phyloP scores from a whole-genome alignment of 2,113 vertebrate genomes.

The Pomatorhinus ruficollis region DNA sequence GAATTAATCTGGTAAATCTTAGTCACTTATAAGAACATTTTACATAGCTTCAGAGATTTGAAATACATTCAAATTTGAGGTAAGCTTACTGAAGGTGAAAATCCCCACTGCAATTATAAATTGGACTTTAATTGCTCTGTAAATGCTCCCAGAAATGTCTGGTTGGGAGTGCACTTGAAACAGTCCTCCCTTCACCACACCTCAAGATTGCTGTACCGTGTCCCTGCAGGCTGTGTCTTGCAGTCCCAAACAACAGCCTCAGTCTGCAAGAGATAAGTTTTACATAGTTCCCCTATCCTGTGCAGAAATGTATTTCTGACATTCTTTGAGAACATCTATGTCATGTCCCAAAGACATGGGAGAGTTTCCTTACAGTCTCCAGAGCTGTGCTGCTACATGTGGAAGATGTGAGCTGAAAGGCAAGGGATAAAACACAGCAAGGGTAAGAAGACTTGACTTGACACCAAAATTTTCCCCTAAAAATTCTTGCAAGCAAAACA shows the following conservation, averaged over 20 bases:
- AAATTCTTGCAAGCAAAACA: neutral
- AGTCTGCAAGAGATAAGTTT: neutral
- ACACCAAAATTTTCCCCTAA: neutral
- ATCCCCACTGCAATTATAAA: neutral
- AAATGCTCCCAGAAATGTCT: neutral
- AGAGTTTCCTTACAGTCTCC: neutral
- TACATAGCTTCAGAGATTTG: neutral
- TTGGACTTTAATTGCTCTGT: neutral
- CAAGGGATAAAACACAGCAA: neutral
- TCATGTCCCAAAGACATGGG: neutral
- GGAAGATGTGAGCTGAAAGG: neutral
- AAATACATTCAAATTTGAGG: neutral
- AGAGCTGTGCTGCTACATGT: neutral
- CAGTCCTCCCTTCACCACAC: rapidly evolving
- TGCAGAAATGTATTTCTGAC: neutral
- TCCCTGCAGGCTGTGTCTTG: neutral
- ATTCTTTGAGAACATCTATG: neutral
- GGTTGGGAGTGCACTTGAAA: neutral
- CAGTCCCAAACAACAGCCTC: neutral
- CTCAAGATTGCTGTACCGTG: neutral
- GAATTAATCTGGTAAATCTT: neutral
- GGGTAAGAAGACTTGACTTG: neutral
- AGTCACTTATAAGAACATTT: neutral
- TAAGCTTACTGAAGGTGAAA: neutral
- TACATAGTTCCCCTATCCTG: rapidly evolving